phyloP scores from a whole-genome alignment of 2,888 invertebrate species.

The Nemurella pictetii region DNA sequence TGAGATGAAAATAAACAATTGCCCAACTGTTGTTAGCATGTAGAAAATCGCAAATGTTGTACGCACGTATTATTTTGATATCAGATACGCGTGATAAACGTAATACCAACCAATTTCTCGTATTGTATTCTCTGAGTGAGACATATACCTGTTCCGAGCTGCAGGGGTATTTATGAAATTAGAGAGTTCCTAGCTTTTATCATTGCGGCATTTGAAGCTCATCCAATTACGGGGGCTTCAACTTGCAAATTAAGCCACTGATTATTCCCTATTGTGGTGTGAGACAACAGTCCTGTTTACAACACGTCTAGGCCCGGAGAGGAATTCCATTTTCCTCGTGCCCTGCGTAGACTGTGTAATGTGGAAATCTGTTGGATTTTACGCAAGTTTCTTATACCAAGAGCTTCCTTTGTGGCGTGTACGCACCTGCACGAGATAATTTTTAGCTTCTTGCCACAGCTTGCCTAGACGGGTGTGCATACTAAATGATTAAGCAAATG shows the following conservation, averaged over 20 bases:
- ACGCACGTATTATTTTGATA: not conserved
- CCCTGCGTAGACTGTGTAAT: not conserved
- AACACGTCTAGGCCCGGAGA: not conserved
- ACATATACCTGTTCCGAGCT: not conserved
- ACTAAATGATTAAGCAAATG: too few species aligned
- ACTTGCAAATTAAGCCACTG: constrained; percentile 21
- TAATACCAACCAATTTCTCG: not conserved
- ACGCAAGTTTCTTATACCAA: not conserved
- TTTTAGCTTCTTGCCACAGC: not conserved
- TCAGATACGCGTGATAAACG: not conserved
- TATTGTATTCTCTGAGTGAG: not conserved
- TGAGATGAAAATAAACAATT: not conserved
- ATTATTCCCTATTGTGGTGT: constrained; percentile 17
- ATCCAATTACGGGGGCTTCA: constrained; percentile 8
- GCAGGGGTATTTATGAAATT: constrained; percentile 15
- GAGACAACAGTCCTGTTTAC: constrained; percentile 12
- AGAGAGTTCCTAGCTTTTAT: not conserved
- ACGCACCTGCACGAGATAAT: not conserved
- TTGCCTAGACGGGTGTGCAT: not conserved
- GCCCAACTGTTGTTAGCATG: not conserved
- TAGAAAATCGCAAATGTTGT: not conserved
- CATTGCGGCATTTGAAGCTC: not conserved
- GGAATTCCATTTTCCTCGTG: not conserved
- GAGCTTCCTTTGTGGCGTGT: too few species aligned
- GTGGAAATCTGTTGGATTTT: not conserved